Percentiles rank a stretch among this genome's conserved stretches.
Evolutionary conservation across 2,113 vertebrate species (phyloP).

Genomic region (Tachysurus vachellii): DNA sequence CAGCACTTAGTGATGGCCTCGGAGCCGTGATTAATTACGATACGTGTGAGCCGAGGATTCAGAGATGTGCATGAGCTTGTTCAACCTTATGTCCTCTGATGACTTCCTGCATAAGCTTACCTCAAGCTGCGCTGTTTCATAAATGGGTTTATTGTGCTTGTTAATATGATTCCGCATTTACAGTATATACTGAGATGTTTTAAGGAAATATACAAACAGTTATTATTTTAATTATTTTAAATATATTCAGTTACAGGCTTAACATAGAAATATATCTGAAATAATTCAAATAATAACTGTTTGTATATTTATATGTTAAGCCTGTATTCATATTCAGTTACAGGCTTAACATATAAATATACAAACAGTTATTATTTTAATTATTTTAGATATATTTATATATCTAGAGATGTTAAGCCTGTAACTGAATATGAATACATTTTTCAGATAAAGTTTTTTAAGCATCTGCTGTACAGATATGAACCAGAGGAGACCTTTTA

Average conservation of each 20-base stretch:
- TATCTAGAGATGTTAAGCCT: too few species aligned
- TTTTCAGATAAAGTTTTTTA: neutral
- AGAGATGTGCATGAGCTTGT: neutral
- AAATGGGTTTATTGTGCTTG: constrained; percentile 51
- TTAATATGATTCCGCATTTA: constrained; percentile 39
- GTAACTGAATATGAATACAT: neutral
- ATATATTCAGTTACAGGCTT: too few species aligned
- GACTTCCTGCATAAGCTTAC: constrained; percentile 34
- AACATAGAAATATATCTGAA: too few species aligned
- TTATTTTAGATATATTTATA: neutral
- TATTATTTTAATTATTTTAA: neutral
- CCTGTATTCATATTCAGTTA: too few species aligned
- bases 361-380: neutral
- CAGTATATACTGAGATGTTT: neutral
- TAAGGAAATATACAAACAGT: neutral
- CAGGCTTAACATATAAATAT: neutral
- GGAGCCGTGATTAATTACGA: constrained; percentile 29
- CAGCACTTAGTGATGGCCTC: constrained; percentile 12
- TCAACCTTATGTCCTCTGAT: constrained; percentile 35
- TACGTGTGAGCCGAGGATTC: neutral
- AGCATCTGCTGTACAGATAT: neutral
- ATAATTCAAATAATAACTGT: too few species aligned
- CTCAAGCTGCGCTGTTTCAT: constrained; percentile 46
- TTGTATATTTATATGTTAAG: too few species aligned
- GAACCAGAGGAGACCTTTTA: neutral